Evolutionary conservation across 1,140 invertebrate genomes (phyloP), one percentile per base, ranked within the genome.

Genomic region (Euwallacea similis): DNA sequence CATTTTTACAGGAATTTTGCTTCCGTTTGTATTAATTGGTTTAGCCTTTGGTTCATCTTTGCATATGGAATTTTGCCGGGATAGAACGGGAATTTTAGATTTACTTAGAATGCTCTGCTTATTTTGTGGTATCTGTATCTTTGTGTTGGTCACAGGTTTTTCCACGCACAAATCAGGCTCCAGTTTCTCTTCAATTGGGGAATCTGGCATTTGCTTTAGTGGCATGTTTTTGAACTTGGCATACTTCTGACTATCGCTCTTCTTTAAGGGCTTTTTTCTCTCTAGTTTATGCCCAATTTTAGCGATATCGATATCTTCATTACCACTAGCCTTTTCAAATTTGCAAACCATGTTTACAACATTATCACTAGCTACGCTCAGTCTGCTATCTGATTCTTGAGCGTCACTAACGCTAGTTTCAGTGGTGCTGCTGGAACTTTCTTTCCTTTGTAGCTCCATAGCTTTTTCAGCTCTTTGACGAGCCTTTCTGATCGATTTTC

Each of bases 51-150:
- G 21, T 33, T 65, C 44, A 42, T 73, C 75, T 50, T 73, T 75
- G 0, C 71, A 72, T 10, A 79, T 67, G 7, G 76, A 78, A 62
- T 73, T 76, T 66, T 80, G 77, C 44, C 76, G 47, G 6, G 76
- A 76, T 59, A 81, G 56, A 43, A 72, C 73, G 46, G 80, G 80
- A 64, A 81, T 81, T 73, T 73, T 79, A 6, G 80, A 81, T 50
- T 72, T 68, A 16, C 61, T 55, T 53, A 78, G 68, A 62, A 70
- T 73, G 2, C 47, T 76, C 76, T 76, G 73, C 46, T 74, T 72
- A 66, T 77, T 77, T 76, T 79, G 79, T n/a, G 78, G 62, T 41
- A 79, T 73, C 75, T 80, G 77, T 8, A 79, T 74, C 64, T 75
- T 80, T 8, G 79, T 78, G 10, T 76, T 75, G 9, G 54, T 73